phyloP scores from a whole-genome alignment of 2,888 invertebrate species.

The Chloromyia formosa region DNA sequence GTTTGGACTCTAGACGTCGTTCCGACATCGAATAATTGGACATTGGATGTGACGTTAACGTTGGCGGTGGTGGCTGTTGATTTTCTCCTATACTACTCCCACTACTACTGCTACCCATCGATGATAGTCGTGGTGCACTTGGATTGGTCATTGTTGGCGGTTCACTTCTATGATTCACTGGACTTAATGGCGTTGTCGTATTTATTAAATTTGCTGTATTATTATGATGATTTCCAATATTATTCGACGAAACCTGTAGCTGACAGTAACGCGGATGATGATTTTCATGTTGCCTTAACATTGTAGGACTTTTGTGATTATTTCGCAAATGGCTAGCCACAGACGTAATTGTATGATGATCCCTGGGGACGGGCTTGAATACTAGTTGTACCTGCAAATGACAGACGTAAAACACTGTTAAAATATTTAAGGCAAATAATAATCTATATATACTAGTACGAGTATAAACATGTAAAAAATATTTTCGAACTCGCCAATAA shows the following conservation, averaged over 20 bases:
- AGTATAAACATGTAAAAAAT: no score
- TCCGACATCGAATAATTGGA: background rate
- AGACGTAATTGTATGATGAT: conserved; percentile 23
- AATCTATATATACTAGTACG: no score
- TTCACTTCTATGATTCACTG: conserved; percentile 1
- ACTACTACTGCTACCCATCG: conserved; percentile 18
- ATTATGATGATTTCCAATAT: conserved; percentile 21
- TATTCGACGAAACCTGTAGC: conserved; percentile 30
- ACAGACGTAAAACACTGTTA: conserved; percentile 27
- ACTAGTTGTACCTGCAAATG: conserved; percentile 56
- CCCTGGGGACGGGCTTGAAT: conserved; percentile 50
- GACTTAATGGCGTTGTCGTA: background rate
- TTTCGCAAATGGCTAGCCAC: background rate
- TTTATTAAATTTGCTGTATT: background rate
- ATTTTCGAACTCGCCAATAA: no score
- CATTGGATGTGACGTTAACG: background rate
- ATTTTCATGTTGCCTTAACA: conserved; percentile 41
- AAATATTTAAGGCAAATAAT: no score
- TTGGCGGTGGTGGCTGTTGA: conserved; percentile 1
- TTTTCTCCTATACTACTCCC: conserved; percentile 29
- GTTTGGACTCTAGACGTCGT: no score
- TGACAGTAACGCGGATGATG: conserved; percentile 50
- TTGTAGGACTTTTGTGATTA: background rate
- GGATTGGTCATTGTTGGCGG: conserved; percentile 3
- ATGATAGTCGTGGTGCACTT: conserved; percentile 22